Base-by-base conservation (phyloP, 1,140 invertebrate species). In the Polyergus mexicanus region DNA sequence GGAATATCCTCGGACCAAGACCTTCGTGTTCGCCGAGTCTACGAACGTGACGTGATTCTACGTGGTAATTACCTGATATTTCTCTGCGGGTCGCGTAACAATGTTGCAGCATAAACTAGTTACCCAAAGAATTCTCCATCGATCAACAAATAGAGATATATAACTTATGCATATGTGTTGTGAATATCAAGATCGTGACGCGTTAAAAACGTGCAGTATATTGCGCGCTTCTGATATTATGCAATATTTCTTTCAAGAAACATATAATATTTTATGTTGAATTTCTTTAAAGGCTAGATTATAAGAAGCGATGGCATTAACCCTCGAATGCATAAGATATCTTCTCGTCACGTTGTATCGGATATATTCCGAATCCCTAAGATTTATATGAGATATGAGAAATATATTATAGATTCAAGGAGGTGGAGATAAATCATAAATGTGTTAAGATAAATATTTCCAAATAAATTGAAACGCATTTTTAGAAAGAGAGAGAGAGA, bases 1-100 rank as follows among this genome's bases (percentile, higher is more conserved):
- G 56, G 54, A 41, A 25, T 83, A 83, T 81, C 68, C 54, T 54
- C 78, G 68, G 68, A 83, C 78, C 78, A 60, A 83, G 78, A 83
- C 78, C 78, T 83, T 83, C 78, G 68, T 47, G 56, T 35, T 83
- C 19, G 78, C 25, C 38, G 38, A 54, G 66, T 81, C 35, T 62
- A 10, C 78, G 68, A 83, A 68, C 78, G 68, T 83, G 78, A 83
- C 78, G 78, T 62, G 78, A 83, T 83, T 56, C 38, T 83, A 71
- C 56, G 78, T 74, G 41, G 78, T 69, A 83, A 83, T 83, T 83
- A 83, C 28, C 78, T 44, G 41, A 38, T 51, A 38, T 83, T 69
- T 81, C 78, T 80, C 35, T 35, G 25, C 25, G 6, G 54, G 25
- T 68, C 66, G 54, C 54, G 78, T 74, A 83, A 83, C 66, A 83